Conservation (phyloP, 2,888 invertebrate genomes). For the Meloe dianella region DNA sequence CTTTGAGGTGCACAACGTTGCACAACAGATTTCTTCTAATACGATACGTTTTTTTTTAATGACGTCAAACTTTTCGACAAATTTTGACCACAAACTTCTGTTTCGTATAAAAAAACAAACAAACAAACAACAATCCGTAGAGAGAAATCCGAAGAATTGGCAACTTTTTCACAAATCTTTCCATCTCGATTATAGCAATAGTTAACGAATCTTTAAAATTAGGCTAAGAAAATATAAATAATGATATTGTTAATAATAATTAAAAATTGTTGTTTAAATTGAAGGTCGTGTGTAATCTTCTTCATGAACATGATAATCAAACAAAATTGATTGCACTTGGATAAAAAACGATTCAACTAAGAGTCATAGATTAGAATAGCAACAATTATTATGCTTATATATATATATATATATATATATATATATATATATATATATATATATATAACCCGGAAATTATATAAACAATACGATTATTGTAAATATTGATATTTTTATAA, state of each 20-base stretch:
- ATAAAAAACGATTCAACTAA: neutral
- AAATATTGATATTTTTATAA: neutral
- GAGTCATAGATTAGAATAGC: conserved; percentile 7
- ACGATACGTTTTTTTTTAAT: no score
- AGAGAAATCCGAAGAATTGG: neutral
- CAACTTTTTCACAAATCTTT: neutral
- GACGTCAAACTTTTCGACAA: neutral
- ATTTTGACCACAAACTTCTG: neutral
- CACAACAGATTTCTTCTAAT: neutral
- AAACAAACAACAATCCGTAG: no score
- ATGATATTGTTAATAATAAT: neutral
- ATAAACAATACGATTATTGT: neutral
- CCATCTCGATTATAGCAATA: neutral
- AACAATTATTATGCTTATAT: neutral
- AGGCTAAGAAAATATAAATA: neutral
- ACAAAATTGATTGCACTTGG: neutral
- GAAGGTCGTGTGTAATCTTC: neutral
- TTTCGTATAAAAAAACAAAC: neutral
- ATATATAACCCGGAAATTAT: neutral
- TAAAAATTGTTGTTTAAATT: neutral
- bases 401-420: neutral
- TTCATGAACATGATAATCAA: conserved; percentile 1
- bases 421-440: neutral
- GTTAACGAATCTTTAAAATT: neutral
- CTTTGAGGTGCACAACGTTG: neutral